Conservation (phyloP, 2,113 vertebrate species). For the Dipodomys spectabilis region DNA sequence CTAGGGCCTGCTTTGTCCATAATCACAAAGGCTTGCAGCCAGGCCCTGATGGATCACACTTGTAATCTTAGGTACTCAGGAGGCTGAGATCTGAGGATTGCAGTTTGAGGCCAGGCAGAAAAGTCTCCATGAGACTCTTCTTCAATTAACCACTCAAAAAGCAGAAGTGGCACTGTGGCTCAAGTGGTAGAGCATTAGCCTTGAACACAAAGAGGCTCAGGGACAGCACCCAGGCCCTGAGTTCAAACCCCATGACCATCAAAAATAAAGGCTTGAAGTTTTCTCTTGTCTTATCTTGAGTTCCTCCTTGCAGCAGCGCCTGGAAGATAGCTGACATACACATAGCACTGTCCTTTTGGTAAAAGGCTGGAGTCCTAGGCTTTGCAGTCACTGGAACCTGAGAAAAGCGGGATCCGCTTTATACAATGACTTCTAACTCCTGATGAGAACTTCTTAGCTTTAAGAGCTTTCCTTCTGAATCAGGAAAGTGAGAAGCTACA, state of each 20-base stretch:
- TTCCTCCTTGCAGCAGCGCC: slow-evolving; percentile 43
- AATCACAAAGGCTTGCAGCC: not conserved
- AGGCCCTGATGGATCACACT: too few relatives aligned
- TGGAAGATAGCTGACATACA: slow-evolving; percentile 24
- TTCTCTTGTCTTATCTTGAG: slow-evolving; percentile 27
- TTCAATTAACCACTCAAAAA: too few relatives aligned
- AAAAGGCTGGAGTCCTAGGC: slow-evolving; percentile 39
- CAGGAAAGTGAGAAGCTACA: slow-evolving; percentile 29
- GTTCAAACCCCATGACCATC: too few relatives aligned
- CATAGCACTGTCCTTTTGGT: not conserved
- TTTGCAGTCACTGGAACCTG: not conserved
- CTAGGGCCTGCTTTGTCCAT: not conserved
- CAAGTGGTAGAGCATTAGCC: too few relatives aligned
- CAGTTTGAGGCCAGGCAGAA: too few relatives aligned
- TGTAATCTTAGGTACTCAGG: too few relatives aligned
- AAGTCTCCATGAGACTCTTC: too few relatives aligned
- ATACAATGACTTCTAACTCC: slow-evolving; percentile 32
- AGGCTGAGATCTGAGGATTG: too few relatives aligned
- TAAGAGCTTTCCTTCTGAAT: not conserved
- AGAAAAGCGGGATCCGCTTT: slow-evolving; percentile 57
- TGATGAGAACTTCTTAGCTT: slow-evolving; percentile 38
- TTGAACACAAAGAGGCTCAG: too few relatives aligned
- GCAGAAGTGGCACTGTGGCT: too few relatives aligned
- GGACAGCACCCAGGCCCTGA: too few relatives aligned
- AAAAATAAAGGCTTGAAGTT: not conserved